Conservation (phyloP, 2,113 vertebrate species). For the Rhadina sibilatrix region DNA sequence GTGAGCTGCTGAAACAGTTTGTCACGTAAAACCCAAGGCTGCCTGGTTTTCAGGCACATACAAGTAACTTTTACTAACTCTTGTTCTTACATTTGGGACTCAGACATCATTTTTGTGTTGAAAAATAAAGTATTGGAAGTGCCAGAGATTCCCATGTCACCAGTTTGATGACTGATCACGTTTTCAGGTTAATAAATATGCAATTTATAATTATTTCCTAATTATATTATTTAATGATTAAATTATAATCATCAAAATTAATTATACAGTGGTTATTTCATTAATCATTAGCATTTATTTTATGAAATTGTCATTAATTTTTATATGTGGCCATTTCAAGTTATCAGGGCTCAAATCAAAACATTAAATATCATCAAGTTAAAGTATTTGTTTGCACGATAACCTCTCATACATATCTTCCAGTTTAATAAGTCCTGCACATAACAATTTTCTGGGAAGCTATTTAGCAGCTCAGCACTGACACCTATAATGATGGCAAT, state of each 20-base stretch:
- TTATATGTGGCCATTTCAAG: background rate
- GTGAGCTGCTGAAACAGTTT: conserved; percentile 8
- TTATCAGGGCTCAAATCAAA: background rate
- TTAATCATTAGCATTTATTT: background rate
- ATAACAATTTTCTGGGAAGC: background rate
- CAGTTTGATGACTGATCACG: background rate
- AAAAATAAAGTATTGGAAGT: background rate
- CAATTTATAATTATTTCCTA: background rate
- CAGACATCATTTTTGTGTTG: background rate
- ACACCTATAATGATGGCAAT: background rate
- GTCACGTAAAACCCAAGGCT: background rate
- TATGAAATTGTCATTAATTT: background rate
- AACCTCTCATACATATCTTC: background rate
- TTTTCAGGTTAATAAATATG: background rate
- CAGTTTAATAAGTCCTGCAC: background rate
- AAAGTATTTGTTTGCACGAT: background rate
- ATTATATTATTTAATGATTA: background rate
- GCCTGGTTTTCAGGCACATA: background rate
- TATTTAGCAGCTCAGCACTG: background rate
- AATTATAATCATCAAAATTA: background rate
- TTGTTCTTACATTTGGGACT: background rate
- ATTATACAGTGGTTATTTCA: background rate
- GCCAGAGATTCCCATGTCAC: background rate
- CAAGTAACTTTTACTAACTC: background rate
- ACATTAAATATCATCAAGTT: background rate